These are phyloP conservation scores for Ischnura elegans DNA, from an alignment of 2,888 invertebrate genomes.

Conservation along the genomic window DNA sequence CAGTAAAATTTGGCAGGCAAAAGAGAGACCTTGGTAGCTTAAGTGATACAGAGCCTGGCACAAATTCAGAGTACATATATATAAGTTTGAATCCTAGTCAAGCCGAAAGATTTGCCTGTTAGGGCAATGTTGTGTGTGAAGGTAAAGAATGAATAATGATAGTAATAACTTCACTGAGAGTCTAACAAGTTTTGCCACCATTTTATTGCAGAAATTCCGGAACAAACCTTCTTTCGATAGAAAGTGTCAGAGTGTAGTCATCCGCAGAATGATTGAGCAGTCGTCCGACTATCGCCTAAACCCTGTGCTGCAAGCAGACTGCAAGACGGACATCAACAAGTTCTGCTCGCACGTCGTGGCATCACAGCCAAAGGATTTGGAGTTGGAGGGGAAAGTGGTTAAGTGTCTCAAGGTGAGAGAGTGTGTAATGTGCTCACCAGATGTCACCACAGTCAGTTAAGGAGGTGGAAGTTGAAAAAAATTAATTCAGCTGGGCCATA, in stretches of 20 bases:
- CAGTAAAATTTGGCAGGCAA: too few species aligned
- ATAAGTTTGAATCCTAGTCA: too few species aligned
- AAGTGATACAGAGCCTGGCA: too few species aligned
- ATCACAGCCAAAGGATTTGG: constrained; percentile 80
- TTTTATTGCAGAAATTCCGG: constrained; percentile 83
- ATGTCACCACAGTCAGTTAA: too few species aligned
- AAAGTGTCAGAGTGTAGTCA: constrained; percentile 90
- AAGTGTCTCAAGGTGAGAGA: constrained; percentile 86
- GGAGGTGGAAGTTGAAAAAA: too few species aligned
- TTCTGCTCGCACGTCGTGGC: constrained; percentile 81
- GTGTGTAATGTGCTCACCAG: too few species aligned
- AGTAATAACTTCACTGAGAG: neutral
- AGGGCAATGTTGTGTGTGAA: too few species aligned
- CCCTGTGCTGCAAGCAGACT: constrained; percentile 89
- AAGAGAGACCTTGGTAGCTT: too few species aligned
- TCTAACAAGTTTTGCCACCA: neutral
- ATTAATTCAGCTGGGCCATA: too few species aligned
- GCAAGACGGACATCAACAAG: constrained; percentile 89
- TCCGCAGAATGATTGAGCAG: constrained; percentile 93
- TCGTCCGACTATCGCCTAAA: constrained; percentile 95
- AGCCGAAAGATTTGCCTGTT: too few species aligned
- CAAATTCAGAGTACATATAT: too few species aligned
- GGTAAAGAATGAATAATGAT: too few species aligned
- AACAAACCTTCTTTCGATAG: constrained; percentile 89
- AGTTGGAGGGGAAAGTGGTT: constrained; percentile 90